A percentile compares a stretch with the other conserved stretches of the same genome.
phyloP scores from a whole-genome alignment of 2,797 vertebrate genomes.

The Myotis planiceps region DNA sequence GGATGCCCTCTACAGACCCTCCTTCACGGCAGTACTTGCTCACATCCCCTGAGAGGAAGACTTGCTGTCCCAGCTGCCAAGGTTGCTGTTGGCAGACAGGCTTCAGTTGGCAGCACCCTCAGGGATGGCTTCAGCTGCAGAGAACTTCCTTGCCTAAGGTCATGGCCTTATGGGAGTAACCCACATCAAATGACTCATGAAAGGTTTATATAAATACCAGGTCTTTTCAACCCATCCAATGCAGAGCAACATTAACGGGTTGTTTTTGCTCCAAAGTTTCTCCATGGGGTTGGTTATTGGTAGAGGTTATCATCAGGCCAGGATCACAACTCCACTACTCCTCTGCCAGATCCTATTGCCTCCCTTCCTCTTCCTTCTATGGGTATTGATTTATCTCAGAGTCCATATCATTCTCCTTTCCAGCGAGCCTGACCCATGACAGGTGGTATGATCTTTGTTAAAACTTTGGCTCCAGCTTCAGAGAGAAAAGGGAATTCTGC shows the following conservation, averaged over 20 bases:
- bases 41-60: not conserved
- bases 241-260: not conserved
- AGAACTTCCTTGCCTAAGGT: not conserved
- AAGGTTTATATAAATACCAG: not conserved
- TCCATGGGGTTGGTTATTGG: not conserved
- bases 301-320: not conserved
- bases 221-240: not conserved
- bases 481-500: not conserved
- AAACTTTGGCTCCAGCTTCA: not conserved
- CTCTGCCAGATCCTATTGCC: not conserved
- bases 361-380: not conserved
- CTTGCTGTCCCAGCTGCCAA: not conserved
- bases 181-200: not conserved
- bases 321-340: not conserved
- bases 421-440: not conserved
- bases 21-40: not conserved
- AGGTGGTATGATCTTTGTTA: not conserved
- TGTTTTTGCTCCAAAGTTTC: not conserved
- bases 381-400: not conserved
- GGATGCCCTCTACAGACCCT: not conserved
- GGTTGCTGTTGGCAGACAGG: not conserved
- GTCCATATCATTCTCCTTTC: not conserved
- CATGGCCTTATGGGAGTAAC: not conserved
- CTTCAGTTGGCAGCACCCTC: not conserved
- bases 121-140: not conserved